phyloP scores from a whole-genome alignment of 2,888 invertebrate genomes.

The Trissoscelio sp. region DNA sequence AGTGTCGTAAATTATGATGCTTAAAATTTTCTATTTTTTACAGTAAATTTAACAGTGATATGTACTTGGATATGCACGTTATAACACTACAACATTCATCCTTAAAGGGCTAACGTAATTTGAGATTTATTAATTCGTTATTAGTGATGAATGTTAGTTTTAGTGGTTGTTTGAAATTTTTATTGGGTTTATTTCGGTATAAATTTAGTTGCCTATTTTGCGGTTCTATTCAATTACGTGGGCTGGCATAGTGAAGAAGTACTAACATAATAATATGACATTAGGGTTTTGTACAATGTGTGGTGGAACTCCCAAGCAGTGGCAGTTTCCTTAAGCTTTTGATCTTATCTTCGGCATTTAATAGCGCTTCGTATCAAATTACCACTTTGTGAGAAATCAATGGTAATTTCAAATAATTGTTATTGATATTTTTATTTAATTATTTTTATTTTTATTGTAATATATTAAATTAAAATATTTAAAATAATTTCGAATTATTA shows the following conservation, averaged over 20 bases:
- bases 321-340: slow-evolving; percentile 37
- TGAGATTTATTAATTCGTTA: too few relatives aligned
- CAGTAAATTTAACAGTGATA: too few relatives aligned
- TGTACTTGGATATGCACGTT: too few relatives aligned
- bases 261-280: slow-evolving; percentile 22
- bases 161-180: too few relatives aligned
- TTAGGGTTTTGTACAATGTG: slow-evolving; percentile 31
- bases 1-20: too few relatives aligned
- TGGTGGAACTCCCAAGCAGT: slow-evolving; percentile 24
- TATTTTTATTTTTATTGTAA: background rate
- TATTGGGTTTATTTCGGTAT: too few relatives aligned
- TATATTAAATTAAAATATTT: too few relatives aligned
- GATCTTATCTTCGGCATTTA: slow-evolving; percentile 46
- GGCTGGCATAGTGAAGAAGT: background rate
- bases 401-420: slow-evolving; percentile 1
- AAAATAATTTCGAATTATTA: too few relatives aligned
- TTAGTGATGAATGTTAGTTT: too few relatives aligned
- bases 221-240: slow-evolving; percentile 31
- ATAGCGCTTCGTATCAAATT: slow-evolving; percentile 23
- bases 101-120: too few relatives aligned
- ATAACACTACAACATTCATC: too few relatives aligned
- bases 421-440: background rate
- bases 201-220: background rate
- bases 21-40: too few relatives aligned
- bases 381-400: slow-evolving; percentile 8